Base-by-base conservation (phyloP, 2,797 vertebrate species). In the Spizella passerina region DNA sequence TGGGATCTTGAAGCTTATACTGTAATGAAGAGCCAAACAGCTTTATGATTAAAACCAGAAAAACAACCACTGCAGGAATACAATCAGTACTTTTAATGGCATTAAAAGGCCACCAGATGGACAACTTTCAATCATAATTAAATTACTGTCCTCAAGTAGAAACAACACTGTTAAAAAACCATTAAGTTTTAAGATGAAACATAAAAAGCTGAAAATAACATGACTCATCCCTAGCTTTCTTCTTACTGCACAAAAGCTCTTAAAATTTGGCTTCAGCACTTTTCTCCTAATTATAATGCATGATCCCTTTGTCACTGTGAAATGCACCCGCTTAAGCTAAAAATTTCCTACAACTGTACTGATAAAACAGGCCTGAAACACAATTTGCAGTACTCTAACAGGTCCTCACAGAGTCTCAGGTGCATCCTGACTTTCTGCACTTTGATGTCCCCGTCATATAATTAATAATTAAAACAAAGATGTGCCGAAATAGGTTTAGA, bases 101-200 rank as follows among this genome's bases (percentile, higher is more conserved):
- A 55, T 55, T 76, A 82, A 92, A 90, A 94, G 71, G 76, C 27
- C 49, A 93, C 44, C 76, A 91, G 72, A 73, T 78, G 75, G 75
- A 77, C 60, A 82, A 49, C 47, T 92, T 76, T 90, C 69, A 92
- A 65, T 73, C 30, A 72, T 38, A 63, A 76, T 70, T 43, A 59
- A 87, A 82, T 65, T 73, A 76, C 30, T 53, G 22, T 92, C 44
- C 68, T 92, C 41, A 60, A 60, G 44, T 10, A 77, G 29, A 77
- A 32, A 82, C 23, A 17, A 30, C 20, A 34, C 21, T 63, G 22
- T 70, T 92, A n/a, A 70, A 84, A 88, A 91, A 39, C 12, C 43
- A 69, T 50, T 59, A 85, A 55, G 38, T 50, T 70, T 88, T n/a
- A 81, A 69, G 32, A 71, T 23, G 6, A 86, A 93, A 73, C 3